Conservation (phyloP, 1,140 invertebrate species). For the Papilio xuthus region DNA sequence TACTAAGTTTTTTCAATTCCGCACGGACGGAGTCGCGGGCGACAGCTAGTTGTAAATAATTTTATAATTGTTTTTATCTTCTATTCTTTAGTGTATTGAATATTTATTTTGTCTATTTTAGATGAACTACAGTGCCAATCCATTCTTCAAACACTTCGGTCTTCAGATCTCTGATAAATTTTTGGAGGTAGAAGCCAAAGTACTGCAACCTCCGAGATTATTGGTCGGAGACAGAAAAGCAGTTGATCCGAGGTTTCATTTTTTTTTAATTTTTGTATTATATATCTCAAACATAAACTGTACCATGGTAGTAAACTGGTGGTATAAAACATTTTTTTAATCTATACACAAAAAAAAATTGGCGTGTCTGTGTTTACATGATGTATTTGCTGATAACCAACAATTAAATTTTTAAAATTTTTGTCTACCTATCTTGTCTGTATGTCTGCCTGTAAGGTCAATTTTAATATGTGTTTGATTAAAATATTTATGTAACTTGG, state of each 20-base stretch:
- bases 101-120: constrained; percentile 46
- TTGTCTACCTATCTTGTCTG: too few species aligned
- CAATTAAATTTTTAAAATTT: too few species aligned
- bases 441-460: too few species aligned
- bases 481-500: neutral
- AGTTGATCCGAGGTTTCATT: constrained; percentile 55
- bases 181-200: constrained; percentile 60
- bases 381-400: too few species aligned
- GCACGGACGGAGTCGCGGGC: too few species aligned
- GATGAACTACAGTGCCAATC: constrained; percentile 70
- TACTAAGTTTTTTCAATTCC: too few species aligned
- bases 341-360: too few species aligned
- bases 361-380: too few species aligned
- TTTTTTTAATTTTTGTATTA: constrained; percentile 18
- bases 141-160: constrained; percentile 64
- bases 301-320: too few species aligned
- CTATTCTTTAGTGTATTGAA: neutral
- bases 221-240: constrained; percentile 49
- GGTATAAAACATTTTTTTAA: too few species aligned
- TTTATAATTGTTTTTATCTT: constrained; percentile 9
- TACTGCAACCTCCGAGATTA: constrained; percentile 60
- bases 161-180: constrained; percentile 66
- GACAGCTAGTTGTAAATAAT: too few species aligned
- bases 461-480: too few species aligned
- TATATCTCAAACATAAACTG: neutral